These are phyloP conservation scores for Euborellia annulipes DNA, from an alignment of 1,140 invertebrate genomes.

Conservation along the genomic window DNA sequence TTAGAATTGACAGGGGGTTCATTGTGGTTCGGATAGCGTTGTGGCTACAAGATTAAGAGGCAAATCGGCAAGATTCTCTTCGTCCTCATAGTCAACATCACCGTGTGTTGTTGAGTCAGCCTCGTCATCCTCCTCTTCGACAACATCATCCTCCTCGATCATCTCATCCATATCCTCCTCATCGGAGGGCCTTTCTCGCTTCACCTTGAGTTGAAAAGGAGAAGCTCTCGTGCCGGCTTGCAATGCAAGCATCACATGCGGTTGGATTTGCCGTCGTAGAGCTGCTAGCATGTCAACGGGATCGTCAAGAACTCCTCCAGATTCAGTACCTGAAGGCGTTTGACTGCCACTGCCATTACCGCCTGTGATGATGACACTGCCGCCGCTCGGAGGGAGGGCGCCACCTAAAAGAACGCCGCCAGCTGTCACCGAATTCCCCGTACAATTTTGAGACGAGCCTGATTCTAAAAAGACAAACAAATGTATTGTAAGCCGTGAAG, in stretches of 20 bases:
- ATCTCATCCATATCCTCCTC: slow-evolving; percentile 4
- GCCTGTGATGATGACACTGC: slow-evolving; percentile 3
- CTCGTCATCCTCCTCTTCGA: slow-evolving; percentile 22
- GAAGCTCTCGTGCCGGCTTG: slow-evolving; percentile 24
- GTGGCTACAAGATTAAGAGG: slow-evolving; percentile 31
- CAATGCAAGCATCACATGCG: slow-evolving; percentile 42
- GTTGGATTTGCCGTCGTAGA: slow-evolving; percentile 42
- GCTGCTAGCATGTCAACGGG: slow-evolving; percentile 45
- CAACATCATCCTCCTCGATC: slow-evolving; percentile 21
- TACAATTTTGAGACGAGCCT: no score
- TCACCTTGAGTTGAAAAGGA: slow-evolving; percentile 16
- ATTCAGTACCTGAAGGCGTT: slow-evolving; percentile 21
- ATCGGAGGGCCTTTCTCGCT: slow-evolving; percentile 17
- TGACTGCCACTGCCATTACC: slow-evolving; percentile 15
- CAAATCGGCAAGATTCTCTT: slow-evolving; percentile 29
- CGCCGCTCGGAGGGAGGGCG: slow-evolving; percentile 1
- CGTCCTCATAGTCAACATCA: slow-evolving; percentile 20
- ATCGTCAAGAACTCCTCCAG: slow-evolving; percentile 26
- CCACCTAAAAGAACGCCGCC: slow-evolving; percentile 9
- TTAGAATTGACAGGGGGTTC: not conserved
- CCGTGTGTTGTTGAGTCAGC: slow-evolving; percentile 15
- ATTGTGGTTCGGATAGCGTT: slow-evolving; percentile 23
- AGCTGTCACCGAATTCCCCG: no score
- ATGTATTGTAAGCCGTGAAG: no score
- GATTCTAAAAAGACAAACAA: no score